Percentiles rank a stretch among this genome's conserved stretches.
Conservation (phyloP, 1,140 invertebrate genomes). For the Neuroterus valhalla region DNA sequence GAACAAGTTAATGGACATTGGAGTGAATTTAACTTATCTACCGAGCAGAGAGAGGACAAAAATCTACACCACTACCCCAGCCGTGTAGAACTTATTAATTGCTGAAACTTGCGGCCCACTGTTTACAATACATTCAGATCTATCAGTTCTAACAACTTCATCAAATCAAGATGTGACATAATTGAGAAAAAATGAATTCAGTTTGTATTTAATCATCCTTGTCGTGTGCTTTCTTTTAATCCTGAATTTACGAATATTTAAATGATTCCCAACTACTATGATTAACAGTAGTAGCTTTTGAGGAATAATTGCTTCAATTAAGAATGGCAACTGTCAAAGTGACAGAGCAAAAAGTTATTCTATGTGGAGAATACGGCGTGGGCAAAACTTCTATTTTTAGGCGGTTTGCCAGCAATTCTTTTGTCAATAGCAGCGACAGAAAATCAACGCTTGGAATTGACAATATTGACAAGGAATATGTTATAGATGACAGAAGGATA, state of each 20-base stretch:
- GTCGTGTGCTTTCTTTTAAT: background rate
- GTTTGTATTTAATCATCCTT: background rate
- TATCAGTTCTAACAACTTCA: background rate
- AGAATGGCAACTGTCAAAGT: slow-evolving; percentile 87
- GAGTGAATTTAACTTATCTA: background rate
- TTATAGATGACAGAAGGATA: slow-evolving; percentile 84
- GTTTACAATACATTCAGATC: background rate
- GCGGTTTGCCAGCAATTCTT: slow-evolving; percentile 91
- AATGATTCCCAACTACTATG: background rate
- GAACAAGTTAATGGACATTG: slow-evolving; percentile 2
- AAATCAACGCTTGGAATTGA: slow-evolving; percentile 94
- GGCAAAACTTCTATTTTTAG: slow-evolving; percentile 96
- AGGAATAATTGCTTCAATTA: background rate
- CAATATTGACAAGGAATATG: slow-evolving; percentile 89
- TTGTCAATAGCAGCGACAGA: slow-evolving; percentile 85
- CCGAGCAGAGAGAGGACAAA: background rate
- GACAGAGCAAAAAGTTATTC: slow-evolving; percentile 94
- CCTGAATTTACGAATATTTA: background rate
- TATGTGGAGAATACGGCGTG: slow-evolving; percentile 96
- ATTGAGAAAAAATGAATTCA: background rate
- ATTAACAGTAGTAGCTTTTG: background rate
- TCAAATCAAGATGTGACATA: background rate
- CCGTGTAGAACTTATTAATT: slow-evolving; percentile 4
- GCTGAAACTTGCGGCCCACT: background rate
- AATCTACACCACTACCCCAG: background rate